A percentile compares a stretch with the other conserved stretches of the same genome.
These are phyloP conservation scores for Oncorhynchus clarkii DNA, from an alignment of 2,113 vertebrate genomes.

Conservation along the genomic window DNA sequence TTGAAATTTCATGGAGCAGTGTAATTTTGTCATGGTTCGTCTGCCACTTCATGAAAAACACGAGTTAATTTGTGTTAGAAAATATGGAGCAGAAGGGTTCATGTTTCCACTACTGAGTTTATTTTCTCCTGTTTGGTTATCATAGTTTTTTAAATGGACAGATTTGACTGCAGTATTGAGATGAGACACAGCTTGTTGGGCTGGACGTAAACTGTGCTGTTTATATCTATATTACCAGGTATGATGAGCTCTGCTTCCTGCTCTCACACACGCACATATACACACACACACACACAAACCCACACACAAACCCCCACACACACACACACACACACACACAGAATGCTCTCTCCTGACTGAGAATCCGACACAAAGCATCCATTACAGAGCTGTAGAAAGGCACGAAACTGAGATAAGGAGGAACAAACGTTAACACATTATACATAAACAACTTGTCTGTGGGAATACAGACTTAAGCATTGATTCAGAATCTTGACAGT, in stretches of 20 bases:
- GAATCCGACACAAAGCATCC: slow-evolving; percentile 25
- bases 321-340: no score
- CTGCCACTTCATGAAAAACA: neutral
- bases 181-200: slow-evolving; percentile 24
- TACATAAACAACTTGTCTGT: slow-evolving; percentile 4
- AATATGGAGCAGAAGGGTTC: neutral
- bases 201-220: slow-evolving; percentile 29
- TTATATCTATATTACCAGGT: slow-evolving; percentile 7
- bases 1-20: slow-evolving; percentile 22
- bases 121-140: neutral
- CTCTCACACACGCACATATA: neutral
- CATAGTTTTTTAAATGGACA: slow-evolving; percentile 1
- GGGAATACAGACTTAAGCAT: no score
- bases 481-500: no score
- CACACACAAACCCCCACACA: no score
- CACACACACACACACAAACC: no score
- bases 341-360: no score
- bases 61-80: slow-evolving; percentile 10
- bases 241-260: slow-evolving; percentile 17
- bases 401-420: slow-evolving; percentile 10
- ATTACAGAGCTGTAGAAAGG: slow-evolving; percentile 7
- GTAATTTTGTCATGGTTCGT: slow-evolving; percentile 26
- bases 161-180: slow-evolving; percentile 4
- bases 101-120: slow-evolving; percentile 18
- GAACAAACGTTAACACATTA: neutral